Base-by-base conservation (phyloP, 2,797 vertebrate species). In the Lepilemur ruficaudatus region DNA sequence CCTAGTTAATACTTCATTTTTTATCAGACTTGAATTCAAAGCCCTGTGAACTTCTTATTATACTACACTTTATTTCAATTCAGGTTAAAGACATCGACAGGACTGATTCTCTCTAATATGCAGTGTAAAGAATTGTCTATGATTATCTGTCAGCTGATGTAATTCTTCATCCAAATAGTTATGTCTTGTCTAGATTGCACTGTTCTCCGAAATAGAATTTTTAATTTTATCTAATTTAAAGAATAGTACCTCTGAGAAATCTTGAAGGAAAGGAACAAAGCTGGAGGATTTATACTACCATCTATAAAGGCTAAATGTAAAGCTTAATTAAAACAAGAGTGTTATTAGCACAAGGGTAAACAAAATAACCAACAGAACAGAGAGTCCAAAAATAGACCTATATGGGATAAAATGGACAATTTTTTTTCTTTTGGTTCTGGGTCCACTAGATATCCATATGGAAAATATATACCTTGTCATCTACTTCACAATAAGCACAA, bases 171-270 rank as follows among this genome's bases (percentile, higher is more conserved):
- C 73, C 55, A 93, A 69, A 88, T 28, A 69, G 50, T 84, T 85
- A 61, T 32, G 2, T 61, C 20, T 92, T 52, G 6, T 57, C 25
- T 87, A 30, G 30, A 76, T 52, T 61, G 35, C 2, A 41, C 55
- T 67, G 17, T 25, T 23, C 35, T 89, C 59, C 75, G 20, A 94
- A 93, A 75, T 17, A 69, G 57, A 95, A 92, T 75, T 94, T 72
- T 84, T 92, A 61, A 79, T 75, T 95, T 43, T 63, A 4, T 91
- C 87, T 88, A 14, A 95, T 69, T 91, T 89, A 48, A 95, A 91
- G 52, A 91, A 28, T 28, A n/a, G 15, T 20, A 59, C 38, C 83
- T 32, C 83, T 93, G 79, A 88, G 20, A 93, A 86, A 91, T 38
- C 15, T 32, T 83, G 79, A 75, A 76, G 35, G 38, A 95, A 95